Evolutionary conservation across 2,888 invertebrate species (phyloP).

Genomic region (Tupiocoris notatus): DNA sequence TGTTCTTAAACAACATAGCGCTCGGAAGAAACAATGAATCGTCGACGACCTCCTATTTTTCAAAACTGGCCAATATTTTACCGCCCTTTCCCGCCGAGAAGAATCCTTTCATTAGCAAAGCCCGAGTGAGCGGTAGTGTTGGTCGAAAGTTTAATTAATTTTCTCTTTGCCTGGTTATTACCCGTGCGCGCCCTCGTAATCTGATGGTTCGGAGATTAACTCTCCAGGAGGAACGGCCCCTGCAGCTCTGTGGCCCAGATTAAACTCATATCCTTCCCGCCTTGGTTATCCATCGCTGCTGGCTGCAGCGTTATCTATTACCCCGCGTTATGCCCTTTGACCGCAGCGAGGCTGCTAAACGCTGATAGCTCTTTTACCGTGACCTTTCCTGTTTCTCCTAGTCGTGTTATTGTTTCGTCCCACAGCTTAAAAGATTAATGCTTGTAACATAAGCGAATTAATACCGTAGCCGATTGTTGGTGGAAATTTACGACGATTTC

Average conservation of each 20-base stretch:
- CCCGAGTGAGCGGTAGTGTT: slow-evolving; percentile 2
- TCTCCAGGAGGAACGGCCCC: not conserved
- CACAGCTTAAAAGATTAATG: too few relatives aligned
- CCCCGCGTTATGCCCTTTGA: not conserved
- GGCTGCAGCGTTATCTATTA: not conserved
- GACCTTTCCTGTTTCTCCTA: not conserved
- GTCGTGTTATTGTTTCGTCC: not conserved
- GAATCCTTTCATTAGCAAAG: slow-evolving; percentile 29
- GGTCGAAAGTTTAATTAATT: slow-evolving; percentile 35
- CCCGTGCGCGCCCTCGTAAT: slow-evolving; percentile 27
- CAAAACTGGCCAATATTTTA: too few relatives aligned
- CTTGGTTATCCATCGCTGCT: not conserved
- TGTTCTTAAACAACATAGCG: too few relatives aligned
- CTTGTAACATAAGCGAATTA: too few relatives aligned
- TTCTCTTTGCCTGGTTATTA: slow-evolving; percentile 25
- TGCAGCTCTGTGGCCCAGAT: not conserved
- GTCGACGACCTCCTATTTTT: too few relatives aligned
- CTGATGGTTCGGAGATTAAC: slow-evolving; percentile 28
- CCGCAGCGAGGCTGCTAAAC: not conserved
- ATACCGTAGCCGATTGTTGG: too few relatives aligned
- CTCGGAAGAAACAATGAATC: too few relatives aligned
- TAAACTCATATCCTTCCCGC: not conserved
- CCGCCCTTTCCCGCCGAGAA: slow-evolving; percentile 6
- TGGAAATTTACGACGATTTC: too few relatives aligned
- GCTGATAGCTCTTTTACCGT: not conserved